phyloP scores from a whole-genome alignment of 2,113 vertebrate species.

The Peromyscus polionotus region DNA sequence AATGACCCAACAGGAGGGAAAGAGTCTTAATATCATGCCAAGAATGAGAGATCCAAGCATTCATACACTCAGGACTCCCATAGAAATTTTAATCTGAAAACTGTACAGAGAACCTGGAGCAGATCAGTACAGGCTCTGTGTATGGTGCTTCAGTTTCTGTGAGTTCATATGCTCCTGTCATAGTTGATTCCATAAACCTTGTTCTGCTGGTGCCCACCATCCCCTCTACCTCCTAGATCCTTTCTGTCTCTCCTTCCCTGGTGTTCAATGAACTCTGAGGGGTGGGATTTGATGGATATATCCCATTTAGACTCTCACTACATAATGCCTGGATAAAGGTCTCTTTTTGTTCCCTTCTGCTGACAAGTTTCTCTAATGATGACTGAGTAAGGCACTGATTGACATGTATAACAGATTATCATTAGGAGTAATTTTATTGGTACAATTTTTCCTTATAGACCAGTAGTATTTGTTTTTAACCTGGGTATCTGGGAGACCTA shows the following conservation, averaged over 20 bases:
- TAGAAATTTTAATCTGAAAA: not conserved
- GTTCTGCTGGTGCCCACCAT: not conserved
- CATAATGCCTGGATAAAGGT: not conserved
- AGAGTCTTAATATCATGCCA: not conserved
- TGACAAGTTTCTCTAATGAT: not conserved
- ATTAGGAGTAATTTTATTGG: not conserved
- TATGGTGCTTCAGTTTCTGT: not conserved
- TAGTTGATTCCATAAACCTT: not conserved
- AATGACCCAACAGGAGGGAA: not conserved
- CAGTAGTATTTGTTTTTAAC: not conserved
- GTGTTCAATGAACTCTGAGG: not conserved
- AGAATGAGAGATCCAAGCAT: not conserved
- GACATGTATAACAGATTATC: not conserved
- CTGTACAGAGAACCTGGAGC: not conserved
- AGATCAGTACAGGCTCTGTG: fast-evolving
- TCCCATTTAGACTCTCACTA: not conserved
- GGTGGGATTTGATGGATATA: not conserved
- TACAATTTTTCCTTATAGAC: not conserved
- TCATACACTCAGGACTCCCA: not conserved
- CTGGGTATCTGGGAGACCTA: not conserved
- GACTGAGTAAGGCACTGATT: not conserved
- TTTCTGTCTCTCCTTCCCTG: not conserved
- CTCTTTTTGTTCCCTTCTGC: not conserved
- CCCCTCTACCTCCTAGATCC: not conserved
- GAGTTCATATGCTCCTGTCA: not conserved